phyloP scores from a whole-genome alignment of 2,888 invertebrate genomes.

The Autographa pulchrina region DNA sequence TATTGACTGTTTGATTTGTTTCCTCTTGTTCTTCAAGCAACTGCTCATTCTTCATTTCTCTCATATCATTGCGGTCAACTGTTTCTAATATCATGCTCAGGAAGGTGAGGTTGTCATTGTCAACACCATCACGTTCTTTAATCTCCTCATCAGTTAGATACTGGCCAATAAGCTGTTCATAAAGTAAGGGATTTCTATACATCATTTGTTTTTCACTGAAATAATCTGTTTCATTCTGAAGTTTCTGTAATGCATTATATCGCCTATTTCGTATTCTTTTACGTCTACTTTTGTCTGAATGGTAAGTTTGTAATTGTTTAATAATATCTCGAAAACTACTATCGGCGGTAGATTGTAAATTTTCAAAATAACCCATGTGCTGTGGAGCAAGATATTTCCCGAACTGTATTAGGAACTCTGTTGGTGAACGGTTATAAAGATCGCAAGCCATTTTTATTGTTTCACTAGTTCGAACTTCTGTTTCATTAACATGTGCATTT shows the following conservation, averaged over 20 bases:
- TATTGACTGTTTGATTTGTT: slow-evolving; percentile 61
- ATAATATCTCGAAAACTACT: slow-evolving; percentile 91
- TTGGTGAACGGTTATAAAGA: slow-evolving; percentile 91
- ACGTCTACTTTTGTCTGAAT: slow-evolving; percentile 85
- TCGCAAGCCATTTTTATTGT: slow-evolving; percentile 92
- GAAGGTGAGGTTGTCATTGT: slow-evolving; percentile 90
- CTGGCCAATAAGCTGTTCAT: slow-evolving; percentile 96
- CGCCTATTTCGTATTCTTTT: slow-evolving; percentile 93
- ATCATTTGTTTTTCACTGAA: slow-evolving; percentile 98
- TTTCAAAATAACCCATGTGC: slow-evolving; percentile 93
- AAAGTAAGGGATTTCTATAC: slow-evolving; percentile 96
- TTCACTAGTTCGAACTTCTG: slow-evolving; percentile 92
- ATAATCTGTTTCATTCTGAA: slow-evolving; percentile 92
- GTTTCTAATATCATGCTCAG: slow-evolving; percentile 94
- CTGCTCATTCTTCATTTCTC: slow-evolving; percentile 90
- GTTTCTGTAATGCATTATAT: slow-evolving; percentile 93
- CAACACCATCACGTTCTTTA: slow-evolving; percentile 90
- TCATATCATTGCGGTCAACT: slow-evolving; percentile 92
- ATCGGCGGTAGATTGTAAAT: slow-evolving; percentile 64
- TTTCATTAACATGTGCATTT: slow-evolving; percentile 94
- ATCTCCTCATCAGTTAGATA: slow-evolving; percentile 94
- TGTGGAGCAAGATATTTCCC: slow-evolving; percentile 91
- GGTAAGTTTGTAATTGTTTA: slow-evolving; percentile 89
- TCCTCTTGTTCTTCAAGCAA: slow-evolving; percentile 89
- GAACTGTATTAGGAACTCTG: slow-evolving; percentile 93